Evolutionary conservation across 1,140 invertebrate genomes (phyloP).

Genomic region (Calosoma granatense): DNA sequence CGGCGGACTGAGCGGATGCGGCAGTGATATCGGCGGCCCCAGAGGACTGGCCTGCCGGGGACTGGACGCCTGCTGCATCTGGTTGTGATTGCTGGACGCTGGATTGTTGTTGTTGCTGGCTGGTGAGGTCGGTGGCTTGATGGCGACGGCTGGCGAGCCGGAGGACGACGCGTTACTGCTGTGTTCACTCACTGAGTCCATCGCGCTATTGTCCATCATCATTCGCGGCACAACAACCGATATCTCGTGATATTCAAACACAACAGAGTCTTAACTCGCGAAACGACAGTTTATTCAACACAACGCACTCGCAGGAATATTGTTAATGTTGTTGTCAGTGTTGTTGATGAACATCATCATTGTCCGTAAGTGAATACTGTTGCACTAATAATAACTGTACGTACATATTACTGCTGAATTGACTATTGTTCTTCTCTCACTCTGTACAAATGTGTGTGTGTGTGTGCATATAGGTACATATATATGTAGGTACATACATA

Average conservation of each 20-base stretch:
- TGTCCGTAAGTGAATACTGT: too few species aligned
- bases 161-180: conserved; percentile 47
- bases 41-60: conserved; percentile 30
- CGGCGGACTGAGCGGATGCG: conserved; percentile 45
- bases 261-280: conserved; percentile 17
- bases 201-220: conserved; percentile 40
- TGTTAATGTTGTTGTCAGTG: too few species aligned
- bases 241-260: conserved; percentile 10
- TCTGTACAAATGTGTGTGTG: neutral
- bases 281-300: conserved; percentile 25
- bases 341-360: too few species aligned
- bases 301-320: conserved; percentile 9
- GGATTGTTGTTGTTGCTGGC: conserved; percentile 33
- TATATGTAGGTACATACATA: neutral
- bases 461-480: neutral
- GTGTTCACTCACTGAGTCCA: conserved; percentile 59
- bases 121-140: conserved; percentile 43
- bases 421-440: neutral
- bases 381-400: too few species aligned
- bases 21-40: conserved; percentile 39
- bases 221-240: conserved; percentile 11
- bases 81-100: conserved; percentile 35
- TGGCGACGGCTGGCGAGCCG: conserved; percentile 37
- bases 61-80: conserved; percentile 28
- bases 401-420: too few species aligned